Base-by-base conservation (phyloP, 35 echinoderm and acorn worm species). In the Diadema setosum region DNA sequence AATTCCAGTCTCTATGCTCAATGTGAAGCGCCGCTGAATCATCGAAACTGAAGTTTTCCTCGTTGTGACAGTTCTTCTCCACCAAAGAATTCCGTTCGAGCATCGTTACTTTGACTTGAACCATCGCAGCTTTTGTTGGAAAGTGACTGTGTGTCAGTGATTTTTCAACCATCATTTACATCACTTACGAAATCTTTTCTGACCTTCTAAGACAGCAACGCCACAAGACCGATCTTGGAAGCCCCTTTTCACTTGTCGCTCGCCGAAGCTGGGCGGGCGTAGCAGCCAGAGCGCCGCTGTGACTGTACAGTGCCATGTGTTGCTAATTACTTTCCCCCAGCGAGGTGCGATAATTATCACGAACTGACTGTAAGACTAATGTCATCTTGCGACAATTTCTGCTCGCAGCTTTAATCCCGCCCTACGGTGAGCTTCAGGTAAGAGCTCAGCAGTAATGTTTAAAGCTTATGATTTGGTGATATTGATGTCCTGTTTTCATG, bases 311-410 rank as follows among this genome's bases (percentile, higher is more conserved):
- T 78, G 73, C 73, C 36, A 78, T 41, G 73, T 78, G 73, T 44
- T 44, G 73, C 73, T 78, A 78, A 78, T 78, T 78, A 78, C 40
- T 78, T 78, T 43, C 23, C 73, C 40, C 73, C 24, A 78, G 73
- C 73, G 40, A 67, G 30, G 27, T 67, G 33, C 9, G 37, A 44
- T 78, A 78, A 78, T 78, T 78, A 78, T 78, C 73, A 78, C 73
- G 63, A 67, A 33, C 63, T 67, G 63, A 11, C 12, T 33, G 63
- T 67, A 33, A 26, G 21, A 31, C 23, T 67, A 15, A 15, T 29
- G 12, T 33, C 16, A 4, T 32, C 63, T 67, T 67, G 21, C 26
- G 63, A 33, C 63, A 3, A 26, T 5, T 67, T 67, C 17, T 33
- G 20, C 8, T 34, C 8, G 1, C 25, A n/a, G 63, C 14, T 67